Conservation (phyloP, 2,888 invertebrate genomes). For the Dicyrtomina minuta region DNA sequence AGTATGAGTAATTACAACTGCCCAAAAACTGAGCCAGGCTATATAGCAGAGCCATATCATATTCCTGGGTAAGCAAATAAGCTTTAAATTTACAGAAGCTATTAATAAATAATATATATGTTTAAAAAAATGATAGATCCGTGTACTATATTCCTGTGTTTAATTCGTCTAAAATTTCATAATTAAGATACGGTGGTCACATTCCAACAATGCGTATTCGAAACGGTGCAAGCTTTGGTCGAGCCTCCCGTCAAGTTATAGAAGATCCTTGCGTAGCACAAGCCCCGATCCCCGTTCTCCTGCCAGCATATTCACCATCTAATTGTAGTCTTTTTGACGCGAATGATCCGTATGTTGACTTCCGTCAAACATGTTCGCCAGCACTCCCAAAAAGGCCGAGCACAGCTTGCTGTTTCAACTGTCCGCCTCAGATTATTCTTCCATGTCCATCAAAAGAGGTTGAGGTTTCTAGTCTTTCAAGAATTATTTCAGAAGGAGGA, state of each 20-base stretch:
- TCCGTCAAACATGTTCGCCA: neutral
- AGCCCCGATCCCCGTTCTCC: conserved; percentile 36
- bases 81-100: conserved; percentile 10
- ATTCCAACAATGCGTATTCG: conserved; percentile 38
- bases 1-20: too few species aligned
- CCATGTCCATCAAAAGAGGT: neutral
- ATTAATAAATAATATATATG: too few species aligned
- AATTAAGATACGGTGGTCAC: conserved; percentile 44
- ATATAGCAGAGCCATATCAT: conserved; percentile 42
- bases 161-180: neutral
- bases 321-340: too few species aligned
- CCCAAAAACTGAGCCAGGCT: conserved; percentile 34
- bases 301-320: neutral
- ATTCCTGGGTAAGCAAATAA: conserved; percentile 32
- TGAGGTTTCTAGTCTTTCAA: neutral
- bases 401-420: too few species aligned
- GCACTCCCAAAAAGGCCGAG: neutral
- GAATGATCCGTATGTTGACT: too few species aligned
- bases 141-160: neutral
- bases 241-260: conserved; percentile 36
- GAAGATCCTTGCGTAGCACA: conserved; percentile 48
- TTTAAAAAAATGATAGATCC: too few species aligned
- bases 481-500: too few species aligned
- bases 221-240: conserved; percentile 40
- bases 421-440: neutral